phyloP scores from a whole-genome alignment of 2,888 invertebrate genomes.

The Mesoligia furuncula region DNA sequence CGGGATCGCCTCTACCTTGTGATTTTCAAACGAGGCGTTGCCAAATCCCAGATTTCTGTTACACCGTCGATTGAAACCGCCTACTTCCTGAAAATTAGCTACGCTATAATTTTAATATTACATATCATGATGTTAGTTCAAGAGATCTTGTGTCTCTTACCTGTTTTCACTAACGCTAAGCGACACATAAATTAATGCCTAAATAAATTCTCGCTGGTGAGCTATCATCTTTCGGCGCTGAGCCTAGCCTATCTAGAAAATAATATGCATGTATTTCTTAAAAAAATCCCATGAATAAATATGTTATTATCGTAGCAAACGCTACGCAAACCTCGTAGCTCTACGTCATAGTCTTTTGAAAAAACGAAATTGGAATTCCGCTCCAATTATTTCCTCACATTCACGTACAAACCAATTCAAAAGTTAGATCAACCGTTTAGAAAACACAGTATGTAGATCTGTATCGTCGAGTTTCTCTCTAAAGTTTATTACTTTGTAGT shows the following conservation, averaged over 20 bases:
- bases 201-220: not conserved
- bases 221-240: not conserved
- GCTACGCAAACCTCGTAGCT: not conserved
- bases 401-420: not conserved
- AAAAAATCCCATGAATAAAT: not conserved
- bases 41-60: not conserved
- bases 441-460: constrained; percentile 9
- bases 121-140: not conserved
- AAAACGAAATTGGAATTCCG: not conserved
- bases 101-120: not conserved
- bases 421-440: not conserved
- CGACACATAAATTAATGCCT: not conserved
- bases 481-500: constrained; percentile 32
- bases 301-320: not conserved
- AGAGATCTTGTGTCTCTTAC: not conserved
- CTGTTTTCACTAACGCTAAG: not conserved
- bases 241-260: too few species aligned
- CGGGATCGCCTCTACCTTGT: not conserved
- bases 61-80: not conserved
- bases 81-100: not conserved
- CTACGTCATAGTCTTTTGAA: not conserved
- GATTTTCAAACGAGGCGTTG: not conserved
- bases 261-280: too few species aligned
- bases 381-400: not conserved
- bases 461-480: constrained; percentile 14